Conservation (phyloP, 2,113 vertebrate species). For the Vidua chalybeata region DNA sequence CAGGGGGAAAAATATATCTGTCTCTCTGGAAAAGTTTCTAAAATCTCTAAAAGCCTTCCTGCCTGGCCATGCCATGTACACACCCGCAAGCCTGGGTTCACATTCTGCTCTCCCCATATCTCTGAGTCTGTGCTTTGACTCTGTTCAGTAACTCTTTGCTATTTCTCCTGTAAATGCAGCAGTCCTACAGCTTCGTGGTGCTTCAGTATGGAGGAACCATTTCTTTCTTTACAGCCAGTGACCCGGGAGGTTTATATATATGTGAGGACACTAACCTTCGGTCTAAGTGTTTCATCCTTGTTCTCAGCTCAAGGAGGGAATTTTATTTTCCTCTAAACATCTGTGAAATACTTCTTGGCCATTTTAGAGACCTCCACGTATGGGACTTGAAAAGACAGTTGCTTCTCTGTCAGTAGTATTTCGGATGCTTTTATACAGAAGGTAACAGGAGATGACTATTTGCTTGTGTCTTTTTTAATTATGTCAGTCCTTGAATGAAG, state of each 20-base stretch:
- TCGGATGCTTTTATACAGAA: conserved; percentile 22
- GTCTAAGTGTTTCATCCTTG: conserved; percentile 58
- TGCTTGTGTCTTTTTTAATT: conserved; percentile 39
- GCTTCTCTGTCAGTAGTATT: conserved; percentile 3
- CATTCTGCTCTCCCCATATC: background rate
- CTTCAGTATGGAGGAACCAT: background rate
- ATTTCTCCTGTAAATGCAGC: background rate
- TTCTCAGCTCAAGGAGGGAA: conserved; percentile 31
- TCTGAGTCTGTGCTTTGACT: background rate
- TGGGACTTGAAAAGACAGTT: background rate
- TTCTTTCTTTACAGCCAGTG: conserved; percentile 37
- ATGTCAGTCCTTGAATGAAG: background rate
- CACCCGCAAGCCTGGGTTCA: background rate
- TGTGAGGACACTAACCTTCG: conserved; percentile 63
- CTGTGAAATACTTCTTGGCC: conserved; percentile 48
- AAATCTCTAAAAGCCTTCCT: background rate
- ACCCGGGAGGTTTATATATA: conserved; percentile 58
- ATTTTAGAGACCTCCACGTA: conserved; percentile 18
- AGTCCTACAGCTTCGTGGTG: background rate
- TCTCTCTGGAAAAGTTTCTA: background rate
- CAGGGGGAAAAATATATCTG: background rate
- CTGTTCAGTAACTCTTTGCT: background rate
- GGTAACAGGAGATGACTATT: background rate
- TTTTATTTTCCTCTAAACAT: conserved; percentile 60
- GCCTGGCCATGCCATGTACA: background rate